Conservation (phyloP, 2,113 vertebrate species). For the Galeopterus variegatus region DNA sequence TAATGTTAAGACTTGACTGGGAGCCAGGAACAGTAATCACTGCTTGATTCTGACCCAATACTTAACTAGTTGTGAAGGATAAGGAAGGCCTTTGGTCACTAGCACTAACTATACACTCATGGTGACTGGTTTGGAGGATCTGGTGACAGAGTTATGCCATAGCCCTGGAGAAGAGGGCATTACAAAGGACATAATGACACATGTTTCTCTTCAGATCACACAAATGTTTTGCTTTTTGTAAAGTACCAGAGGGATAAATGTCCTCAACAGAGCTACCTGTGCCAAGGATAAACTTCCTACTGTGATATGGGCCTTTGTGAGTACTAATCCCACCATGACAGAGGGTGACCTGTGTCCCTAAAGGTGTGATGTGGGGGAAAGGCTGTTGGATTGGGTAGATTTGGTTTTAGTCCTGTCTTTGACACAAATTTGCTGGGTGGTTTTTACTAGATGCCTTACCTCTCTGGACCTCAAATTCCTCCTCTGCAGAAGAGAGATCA, state of each 20-base stretch:
- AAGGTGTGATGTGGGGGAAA: background rate
- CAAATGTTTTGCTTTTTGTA: background rate
- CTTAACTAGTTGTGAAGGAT: background rate
- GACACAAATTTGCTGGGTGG: background rate
- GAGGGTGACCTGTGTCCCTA: background rate
- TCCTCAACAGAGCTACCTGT: background rate
- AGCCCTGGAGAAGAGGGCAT: background rate
- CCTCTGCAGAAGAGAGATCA: background rate
- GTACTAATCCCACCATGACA: background rate
- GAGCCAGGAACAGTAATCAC: background rate
- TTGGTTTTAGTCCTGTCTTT: background rate
- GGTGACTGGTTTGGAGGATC: background rate
- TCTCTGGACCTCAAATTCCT: slow-evolving; percentile 22
- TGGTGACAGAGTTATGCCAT: background rate
- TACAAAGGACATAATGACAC: background rate
- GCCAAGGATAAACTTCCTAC: background rate
- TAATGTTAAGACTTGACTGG: background rate
- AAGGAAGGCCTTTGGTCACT: slow-evolving; percentile 12
- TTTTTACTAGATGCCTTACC: background rate
- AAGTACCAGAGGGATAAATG: slow-evolving; percentile 14
- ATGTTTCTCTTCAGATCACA: too few relatives aligned
- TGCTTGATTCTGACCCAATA: background rate
- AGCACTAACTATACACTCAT: background rate
- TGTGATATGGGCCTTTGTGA: background rate
- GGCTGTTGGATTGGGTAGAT: background rate